These are phyloP conservation scores for Fopius arisanus DNA, from an alignment of 1,140 invertebrate genomes.

Conservation along the genomic window DNA sequence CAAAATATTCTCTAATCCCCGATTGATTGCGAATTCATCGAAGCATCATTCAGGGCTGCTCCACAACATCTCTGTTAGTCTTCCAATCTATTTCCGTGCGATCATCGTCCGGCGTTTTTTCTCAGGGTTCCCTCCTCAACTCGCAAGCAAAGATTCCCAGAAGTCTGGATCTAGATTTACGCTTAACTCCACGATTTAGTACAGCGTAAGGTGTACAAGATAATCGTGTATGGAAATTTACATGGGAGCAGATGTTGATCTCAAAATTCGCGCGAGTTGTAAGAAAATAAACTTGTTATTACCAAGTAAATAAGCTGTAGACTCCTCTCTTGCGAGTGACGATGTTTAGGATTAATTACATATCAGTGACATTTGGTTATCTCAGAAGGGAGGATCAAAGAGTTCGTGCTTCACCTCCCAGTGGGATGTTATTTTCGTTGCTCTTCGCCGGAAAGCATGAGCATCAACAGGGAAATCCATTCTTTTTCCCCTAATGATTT, in stretches of 20 bases:
- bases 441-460: no score
- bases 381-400: not conserved
- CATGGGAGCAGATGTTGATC: not conserved
- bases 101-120: conserved; percentile 32
- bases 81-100: conserved; percentile 38
- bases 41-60: not conserved
- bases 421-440: no score
- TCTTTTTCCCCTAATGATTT: no score
- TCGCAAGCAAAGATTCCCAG: conserved; percentile 33
- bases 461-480: no score
- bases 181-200: not conserved
- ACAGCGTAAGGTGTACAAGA: not conserved
- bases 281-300: not conserved
- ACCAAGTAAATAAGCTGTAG: not conserved
- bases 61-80: conserved; percentile 20
- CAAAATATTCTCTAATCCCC: not conserved
- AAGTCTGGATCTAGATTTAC: conserved; percentile 40
- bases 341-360: not conserved
- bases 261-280: not conserved
- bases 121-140: conserved; percentile 27
- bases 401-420: not conserved
- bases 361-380: not conserved
- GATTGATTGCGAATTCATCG: not conserved
- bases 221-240: not conserved
- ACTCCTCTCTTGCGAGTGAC: not conserved